Percentiles rank a stretch among this genome's conserved stretches.
Evolutionary conservation across 2,797 vertebrate genomes (phyloP).

Genomic region (Pygocentrus nattereri): DNA sequence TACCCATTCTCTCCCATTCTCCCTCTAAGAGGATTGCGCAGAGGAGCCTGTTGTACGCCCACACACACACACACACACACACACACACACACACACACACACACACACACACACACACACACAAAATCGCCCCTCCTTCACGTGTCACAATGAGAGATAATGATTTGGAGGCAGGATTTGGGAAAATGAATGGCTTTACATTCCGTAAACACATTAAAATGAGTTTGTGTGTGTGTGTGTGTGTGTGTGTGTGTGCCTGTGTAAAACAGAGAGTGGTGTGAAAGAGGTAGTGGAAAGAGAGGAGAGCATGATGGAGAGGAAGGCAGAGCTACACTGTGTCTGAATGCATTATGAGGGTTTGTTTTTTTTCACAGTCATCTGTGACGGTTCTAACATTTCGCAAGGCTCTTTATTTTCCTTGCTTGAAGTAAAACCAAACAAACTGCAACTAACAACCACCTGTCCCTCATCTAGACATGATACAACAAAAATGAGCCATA

Average conservation of each 20-base stretch:
- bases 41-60: conserved; percentile 70
- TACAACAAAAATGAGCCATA: neutral
- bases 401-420: conserved; percentile 15
- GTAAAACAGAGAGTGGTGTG: conserved; percentile 47
- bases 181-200: conserved; percentile 66
- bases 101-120: conserved; percentile 1
- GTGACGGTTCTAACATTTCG: conserved; percentile 48
- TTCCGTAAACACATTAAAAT: conserved; percentile 64
- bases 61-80: conserved; percentile 52
- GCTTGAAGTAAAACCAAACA: conserved; percentile 47
- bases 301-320: conserved; percentile 40
- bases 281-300: conserved; percentile 48
- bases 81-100: conserved; percentile 41
- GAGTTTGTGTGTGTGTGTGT: conserved; percentile 48
- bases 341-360: conserved; percentile 54
- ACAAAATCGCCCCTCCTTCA: conserved; percentile 45
- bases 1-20: conserved; percentile 67
- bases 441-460: conserved; percentile 28
- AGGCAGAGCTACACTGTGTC: conserved; percentile 44
- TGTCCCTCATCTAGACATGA: neutral
- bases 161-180: conserved; percentile 68
- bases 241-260: conserved; percentile 38
- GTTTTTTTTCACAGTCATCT: conserved; percentile 50
- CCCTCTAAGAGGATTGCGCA: conserved; percentile 72
- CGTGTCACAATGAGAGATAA: conserved; percentile 73